Evolutionary conservation across 2,797 vertebrate species (phyloP).

Genomic region (Siniperca undulata): DNA sequence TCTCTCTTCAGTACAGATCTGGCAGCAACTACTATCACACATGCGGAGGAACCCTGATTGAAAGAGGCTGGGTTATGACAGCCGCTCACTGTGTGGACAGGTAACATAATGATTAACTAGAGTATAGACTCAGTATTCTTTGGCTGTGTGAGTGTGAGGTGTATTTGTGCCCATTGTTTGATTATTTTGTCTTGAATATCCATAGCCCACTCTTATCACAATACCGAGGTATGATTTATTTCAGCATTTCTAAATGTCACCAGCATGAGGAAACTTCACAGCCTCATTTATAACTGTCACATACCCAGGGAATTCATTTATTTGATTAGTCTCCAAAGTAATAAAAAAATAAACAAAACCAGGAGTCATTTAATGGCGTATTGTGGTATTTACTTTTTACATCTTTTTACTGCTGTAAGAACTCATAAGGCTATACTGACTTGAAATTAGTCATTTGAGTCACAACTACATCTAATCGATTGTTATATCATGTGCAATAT

Average conservation of each 20-base stretch:
- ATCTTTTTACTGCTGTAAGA: neutral
- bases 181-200: conserved; percentile 21
- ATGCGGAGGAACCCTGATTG: conserved; percentile 89
- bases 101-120: conserved; percentile 69
- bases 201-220: neutral
- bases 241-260: conserved; percentile 38
- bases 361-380: neutral
- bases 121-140: neutral
- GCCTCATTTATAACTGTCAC: conserved; percentile 47
- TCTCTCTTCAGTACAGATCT: conserved; percentile 90
- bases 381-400: neutral
- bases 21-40: conserved; percentile 85
- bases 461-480: neutral
- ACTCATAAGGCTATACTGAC: neutral
- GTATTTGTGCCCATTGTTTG: neutral
- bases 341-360: neutral
- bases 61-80: conserved; percentile 89
- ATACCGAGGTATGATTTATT: conserved; percentile 36
- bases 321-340: conserved; percentile 16
- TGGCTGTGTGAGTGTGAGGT: neutral
- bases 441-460: neutral
- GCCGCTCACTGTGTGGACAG: conserved; percentile 92
- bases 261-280: conserved; percentile 12
- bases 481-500: neutral
- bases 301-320: neutral